Evolutionary conservation across 2,797 vertebrate genomes (phyloP), one percentile per base, ranked within the genome.

Genomic region (Enteromius thamalakanensis): DNA sequence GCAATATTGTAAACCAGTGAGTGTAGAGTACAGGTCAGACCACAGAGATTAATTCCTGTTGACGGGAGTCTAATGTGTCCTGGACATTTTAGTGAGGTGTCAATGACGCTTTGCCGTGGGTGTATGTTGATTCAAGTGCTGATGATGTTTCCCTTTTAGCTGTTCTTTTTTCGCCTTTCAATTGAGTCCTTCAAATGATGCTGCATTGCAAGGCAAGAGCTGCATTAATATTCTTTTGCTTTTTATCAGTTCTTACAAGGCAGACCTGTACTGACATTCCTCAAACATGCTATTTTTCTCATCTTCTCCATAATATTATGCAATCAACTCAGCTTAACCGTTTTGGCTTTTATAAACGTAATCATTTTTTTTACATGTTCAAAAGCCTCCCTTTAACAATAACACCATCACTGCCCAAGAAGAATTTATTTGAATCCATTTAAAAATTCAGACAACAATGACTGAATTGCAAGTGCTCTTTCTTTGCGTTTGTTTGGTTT

Each of bases 31-130:
- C 62, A 74, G 77, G 83, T 79, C 23, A 58, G 23, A 64, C 45
- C 4, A 55, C 70, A 53, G 60, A 80, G 55, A 83, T 71, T 23
- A 45, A 83, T 79, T 75, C 51, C 37, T 58, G 81, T 76, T 77
- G 74, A 77, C 26, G 6, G 49, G 64, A 77, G 64, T 60, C 64
- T 83, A 70, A 70, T 82, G 81, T 58, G 37, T 7, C 49, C 26
- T 58, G 51, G 65, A 70, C 37, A 47, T 69, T 58, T 77, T 60
- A 65, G 29, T 65, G 51, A 75, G 58, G 32, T 53, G 71, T 82
- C n/a, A 69, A n/a, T 40, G 79, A 71, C 19, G 34, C 47, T 75
- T 67, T 75, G 32, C 60, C 4, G 11, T 42, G 64, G 74, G 49
- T 47, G 49, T 69, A 71, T 60, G 51, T 71, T 80, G 29, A 76